Base-by-base conservation (phyloP, 1,140 invertebrate genomes). In the Trichonephila inaurata region DNA sequence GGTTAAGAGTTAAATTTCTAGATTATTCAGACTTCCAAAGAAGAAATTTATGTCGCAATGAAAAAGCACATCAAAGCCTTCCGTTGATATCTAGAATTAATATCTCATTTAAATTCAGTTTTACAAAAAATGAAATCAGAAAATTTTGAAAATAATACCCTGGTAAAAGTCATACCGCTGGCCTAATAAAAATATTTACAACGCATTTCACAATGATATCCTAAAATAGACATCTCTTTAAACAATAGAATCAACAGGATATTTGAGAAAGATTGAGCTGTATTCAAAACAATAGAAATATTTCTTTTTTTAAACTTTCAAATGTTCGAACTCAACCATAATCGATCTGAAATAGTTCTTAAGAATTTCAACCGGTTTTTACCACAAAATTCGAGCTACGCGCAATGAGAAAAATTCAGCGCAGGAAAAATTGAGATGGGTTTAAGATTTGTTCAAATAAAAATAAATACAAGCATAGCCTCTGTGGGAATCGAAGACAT, bases 161-260 rank as follows among this genome's bases (percentile, higher is more conserved):
- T 7, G 62, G 62, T 64, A 64, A 64, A 18, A 64, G 21, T 51
- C 51, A 51, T 51, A 51, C 51, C 51, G 51, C 51, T 12, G 51
- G 7, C 51, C 7, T 51, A 51, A 51, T 51, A 51, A 51, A 51
- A 51, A 51, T 51, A 51, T 51, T 51, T 51, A 51, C 51, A 51
- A 51, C 51, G 10, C 51, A 40, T 18, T 33, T 33, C 24, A 77
- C 72, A 77, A 77, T 33, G 28, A 77, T 77, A 77, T 19, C 33
- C 18, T 77, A 77, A 69, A 77, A 77, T 77, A 77, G 28, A 40
- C 18, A 33, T 77, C 33, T 33, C 72, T 16, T 12, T 18, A 77
- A 40, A 77, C 72, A 77, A 77, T 77, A 77, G 72, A 77, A 77
- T 19, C 16, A 40, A 77, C 24, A 77, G 28, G 33, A 77, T 40